A percentile compares a stretch with the other conserved stretches of the same genome.
phyloP scores from a whole-genome alignment of 1,140 invertebrate genomes.

The Aphaenogaster floridana region DNA sequence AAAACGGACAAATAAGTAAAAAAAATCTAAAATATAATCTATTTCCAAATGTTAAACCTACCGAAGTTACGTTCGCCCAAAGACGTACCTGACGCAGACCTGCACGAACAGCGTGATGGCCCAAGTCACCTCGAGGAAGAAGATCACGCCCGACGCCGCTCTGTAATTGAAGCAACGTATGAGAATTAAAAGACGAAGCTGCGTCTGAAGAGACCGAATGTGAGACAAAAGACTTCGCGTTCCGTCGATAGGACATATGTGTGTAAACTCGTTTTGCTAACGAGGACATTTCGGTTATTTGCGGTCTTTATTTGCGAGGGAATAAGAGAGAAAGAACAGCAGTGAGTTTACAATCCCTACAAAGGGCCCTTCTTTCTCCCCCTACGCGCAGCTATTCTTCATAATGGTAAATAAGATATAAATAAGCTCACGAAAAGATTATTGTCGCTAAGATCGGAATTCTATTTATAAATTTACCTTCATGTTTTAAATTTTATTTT shows the following conservation, averaged over 20 bases:
- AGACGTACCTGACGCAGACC: conserved; percentile 83
- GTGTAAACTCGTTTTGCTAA: neutral
- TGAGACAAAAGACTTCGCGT: neutral
- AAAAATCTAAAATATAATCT: neutral
- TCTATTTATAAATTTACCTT: no score
- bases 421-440: neutral
- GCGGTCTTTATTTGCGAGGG: no score
- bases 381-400: neutral
- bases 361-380: neutral
- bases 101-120: conserved; percentile 86
- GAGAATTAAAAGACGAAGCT: neutral
- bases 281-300: neutral
- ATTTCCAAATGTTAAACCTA: neutral
- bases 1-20: neutral
- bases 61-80: neutral
- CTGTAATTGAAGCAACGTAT: conserved; percentile 77
- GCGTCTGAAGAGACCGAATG: neutral
- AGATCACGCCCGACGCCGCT: conserved; percentile 82
- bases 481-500: no score
- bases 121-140: conserved; percentile 86
- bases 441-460: no score
- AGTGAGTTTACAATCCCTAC: neutral
- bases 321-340: neutral
- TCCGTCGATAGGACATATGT: neutral
- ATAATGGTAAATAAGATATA: neutral